Base-by-base conservation (phyloP, 2,797 vertebrate genomes). In the Benthosema pterotum region DNA sequence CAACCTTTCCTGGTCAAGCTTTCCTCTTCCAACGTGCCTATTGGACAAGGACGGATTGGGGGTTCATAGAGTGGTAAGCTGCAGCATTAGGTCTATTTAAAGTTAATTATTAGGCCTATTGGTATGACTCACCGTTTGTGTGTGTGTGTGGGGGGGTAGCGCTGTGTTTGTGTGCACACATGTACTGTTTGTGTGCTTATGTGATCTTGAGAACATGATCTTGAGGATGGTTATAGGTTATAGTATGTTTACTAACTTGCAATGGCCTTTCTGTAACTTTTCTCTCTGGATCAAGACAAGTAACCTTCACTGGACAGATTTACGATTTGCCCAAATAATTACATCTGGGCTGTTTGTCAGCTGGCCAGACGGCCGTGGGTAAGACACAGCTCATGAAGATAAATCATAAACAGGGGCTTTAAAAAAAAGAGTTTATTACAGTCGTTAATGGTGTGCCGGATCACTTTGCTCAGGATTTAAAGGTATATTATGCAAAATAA, bases 401-500 rank as follows among this genome's bases (percentile, higher is more conserved):
- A 92, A 94, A 94, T 95, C 91, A 94, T 87, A 86, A 93, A 92
- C 80, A 56, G 69, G 63, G 68, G 63, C 69, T 87, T 89, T 91
- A 87, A 79, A 66, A 78, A 77, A 91, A 91, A 88, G 83, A 90
- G 88, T 94, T 94, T 91, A 92, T 94, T 93, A 89, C 60, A 79
- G 92, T 93, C 89, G 87, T 93, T 94, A 93, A 92, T 92, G 85
- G 84, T 52, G 57, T 81, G 84, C 87, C 89, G 57, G 64, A 45
- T 87, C 88, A 88, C 85, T 85, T 84, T 62, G 79, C 12, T 56
- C 67, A 89, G 88, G 90, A 93, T 94, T 93, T 95, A 92, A 95
- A 94, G 91, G 90, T 93, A 94, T 93, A 95, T 96, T 96, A 96
- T 96, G 93, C 93, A 93, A 94, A 95, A 94, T 94, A 87, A 92